Evolutionary conservation across 2,888 invertebrate genomes (phyloP).

Genomic region (Dryadula phaetusa): DNA sequence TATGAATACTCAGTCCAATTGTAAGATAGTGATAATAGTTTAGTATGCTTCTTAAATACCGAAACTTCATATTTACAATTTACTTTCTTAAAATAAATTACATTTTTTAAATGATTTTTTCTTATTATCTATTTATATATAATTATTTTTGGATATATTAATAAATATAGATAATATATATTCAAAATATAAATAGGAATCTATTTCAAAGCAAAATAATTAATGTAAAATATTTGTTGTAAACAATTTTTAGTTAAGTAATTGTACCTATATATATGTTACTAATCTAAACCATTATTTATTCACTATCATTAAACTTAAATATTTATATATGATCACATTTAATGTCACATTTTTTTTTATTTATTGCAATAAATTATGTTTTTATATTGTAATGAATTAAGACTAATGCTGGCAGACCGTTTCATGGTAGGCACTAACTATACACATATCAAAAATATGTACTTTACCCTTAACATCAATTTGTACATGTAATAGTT

Average conservation of each 20-base stretch:
- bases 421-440: neutral
- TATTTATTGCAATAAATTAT: neutral
- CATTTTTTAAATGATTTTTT: neutral
- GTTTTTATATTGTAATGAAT: neutral
- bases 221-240: neutral
- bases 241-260: neutral
- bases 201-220: no score
- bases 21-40: neutral
- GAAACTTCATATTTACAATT: neutral
- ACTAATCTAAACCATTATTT: neutral
- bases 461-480: neutral
- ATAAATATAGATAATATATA: no score
- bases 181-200: no score
- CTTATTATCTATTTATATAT: neutral
- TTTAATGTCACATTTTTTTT: neutral
- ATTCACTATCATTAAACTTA: neutral
- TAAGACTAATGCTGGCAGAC: conserved; percentile 4
- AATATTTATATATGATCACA: neutral
- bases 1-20: neutral
- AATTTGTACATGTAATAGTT: neutral
- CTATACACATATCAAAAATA: neutral
- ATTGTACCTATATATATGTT: neutral
- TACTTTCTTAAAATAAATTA: neutral
- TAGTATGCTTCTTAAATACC: neutral
- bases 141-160: neutral